Conservation (phyloP, 2,888 invertebrate species). For the Aplocera efformata region DNA sequence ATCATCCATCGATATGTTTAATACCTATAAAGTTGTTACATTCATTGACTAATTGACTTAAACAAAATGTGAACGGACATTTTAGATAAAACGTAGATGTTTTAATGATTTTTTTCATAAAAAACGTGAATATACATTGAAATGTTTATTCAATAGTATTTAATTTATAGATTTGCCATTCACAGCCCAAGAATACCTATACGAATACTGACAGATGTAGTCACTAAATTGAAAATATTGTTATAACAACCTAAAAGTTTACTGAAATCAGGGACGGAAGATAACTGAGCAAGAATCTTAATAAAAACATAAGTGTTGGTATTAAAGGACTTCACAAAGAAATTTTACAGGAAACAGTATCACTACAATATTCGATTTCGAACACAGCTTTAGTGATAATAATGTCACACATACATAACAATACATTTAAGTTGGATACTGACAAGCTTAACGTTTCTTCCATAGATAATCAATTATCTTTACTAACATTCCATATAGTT, state of each 20-base stretch:
- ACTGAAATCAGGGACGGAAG: slow-evolving; percentile 62
- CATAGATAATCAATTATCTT: too few species aligned
- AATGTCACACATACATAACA: slow-evolving; percentile 29
- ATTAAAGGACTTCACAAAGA: slow-evolving; percentile 16
- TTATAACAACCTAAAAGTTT: slow-evolving; percentile 27
- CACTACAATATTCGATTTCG: slow-evolving; percentile 32
- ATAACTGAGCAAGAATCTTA: slow-evolving; percentile 62
- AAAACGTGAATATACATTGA: slow-evolving; percentile 23
- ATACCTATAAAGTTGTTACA: too few species aligned
- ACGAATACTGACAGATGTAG: slow-evolving; percentile 20
- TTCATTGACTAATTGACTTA: slow-evolving; percentile 11
- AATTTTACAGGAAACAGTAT: slow-evolving; percentile 22
- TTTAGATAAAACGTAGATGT: slow-evolving; percentile 1
- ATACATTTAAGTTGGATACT: slow-evolving; percentile 24
- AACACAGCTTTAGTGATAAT: slow-evolving; percentile 61
- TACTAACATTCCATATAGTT: too few species aligned
- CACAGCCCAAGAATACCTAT: slow-evolving; percentile 30
- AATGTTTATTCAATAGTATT: slow-evolving; percentile 11
- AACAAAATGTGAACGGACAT: slow-evolving; percentile 2
- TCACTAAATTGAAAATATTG: slow-evolving; percentile 12
- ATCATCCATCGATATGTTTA: too few species aligned
- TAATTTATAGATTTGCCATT: slow-evolving; percentile 19
- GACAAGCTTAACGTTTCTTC: slow-evolving; percentile 9
- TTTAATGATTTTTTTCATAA: slow-evolving; percentile 13
- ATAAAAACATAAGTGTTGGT: slow-evolving; percentile 23